Evolutionary conservation across 2,797 vertebrate genomes (phyloP).

Genomic region (Craterocephalus amniculus): DNA sequence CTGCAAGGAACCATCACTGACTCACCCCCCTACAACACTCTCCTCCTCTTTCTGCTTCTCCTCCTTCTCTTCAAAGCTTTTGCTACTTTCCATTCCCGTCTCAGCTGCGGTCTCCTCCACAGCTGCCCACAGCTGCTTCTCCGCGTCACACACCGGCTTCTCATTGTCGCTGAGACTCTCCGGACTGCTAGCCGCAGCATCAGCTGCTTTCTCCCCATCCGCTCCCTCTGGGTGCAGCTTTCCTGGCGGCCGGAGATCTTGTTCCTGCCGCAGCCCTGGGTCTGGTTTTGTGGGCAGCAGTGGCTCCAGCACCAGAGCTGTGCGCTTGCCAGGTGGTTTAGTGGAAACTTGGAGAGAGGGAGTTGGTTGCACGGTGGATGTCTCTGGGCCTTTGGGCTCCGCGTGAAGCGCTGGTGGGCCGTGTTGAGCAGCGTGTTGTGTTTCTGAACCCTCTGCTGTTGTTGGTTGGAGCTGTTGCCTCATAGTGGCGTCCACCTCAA

Average conservation of each 20-base stretch:
- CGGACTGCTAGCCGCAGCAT: conserved; percentile 24
- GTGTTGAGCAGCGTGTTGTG: conserved; percentile 30
- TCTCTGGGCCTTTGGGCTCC: conserved; percentile 56
- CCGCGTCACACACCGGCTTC: conserved; percentile 55
- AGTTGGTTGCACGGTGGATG: conserved; percentile 34
- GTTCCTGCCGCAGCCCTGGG: conserved; percentile 33
- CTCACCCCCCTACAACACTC: conserved; percentile 74
- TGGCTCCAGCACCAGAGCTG: conserved; percentile 21
- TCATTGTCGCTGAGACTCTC: conserved; percentile 34
- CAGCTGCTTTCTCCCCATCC: conserved; percentile 20
- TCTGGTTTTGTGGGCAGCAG: conserved; percentile 59
- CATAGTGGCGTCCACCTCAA: conserved; percentile 19
- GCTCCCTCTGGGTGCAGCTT: conserved; percentile 39
- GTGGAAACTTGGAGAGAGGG: conserved; percentile 18
- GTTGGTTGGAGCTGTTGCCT: conserved; percentile 26
- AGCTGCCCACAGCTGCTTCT: conserved; percentile 72
- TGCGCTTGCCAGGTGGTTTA: conserved; percentile 11
- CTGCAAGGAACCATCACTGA: conserved; percentile 42
- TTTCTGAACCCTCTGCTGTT: conserved; percentile 31
- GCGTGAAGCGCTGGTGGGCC: conserved; percentile 37
- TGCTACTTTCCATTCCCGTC: conserved; percentile 37
- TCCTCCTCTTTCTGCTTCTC: conserved; percentile 46
- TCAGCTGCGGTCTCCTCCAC: conserved; percentile 71
- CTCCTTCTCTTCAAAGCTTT: conserved; percentile 33
- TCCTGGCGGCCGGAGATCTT: conserved; percentile 15